Evolutionary conservation across 2,113 vertebrate species (phyloP).

Genomic region (Entomyzon cyanotis): DNA sequence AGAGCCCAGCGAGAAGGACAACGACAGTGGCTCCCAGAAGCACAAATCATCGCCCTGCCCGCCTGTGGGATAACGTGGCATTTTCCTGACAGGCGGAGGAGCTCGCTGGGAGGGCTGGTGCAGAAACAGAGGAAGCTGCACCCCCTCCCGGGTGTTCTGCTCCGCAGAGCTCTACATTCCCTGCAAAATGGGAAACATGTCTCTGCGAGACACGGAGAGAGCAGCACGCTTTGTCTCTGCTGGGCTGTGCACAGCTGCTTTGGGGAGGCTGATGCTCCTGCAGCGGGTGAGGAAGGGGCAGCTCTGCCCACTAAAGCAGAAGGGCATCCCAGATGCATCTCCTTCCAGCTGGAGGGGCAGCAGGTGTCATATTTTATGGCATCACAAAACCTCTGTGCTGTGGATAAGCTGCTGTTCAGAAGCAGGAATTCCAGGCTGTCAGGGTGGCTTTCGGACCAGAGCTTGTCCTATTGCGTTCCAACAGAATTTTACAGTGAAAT

Average conservation of each 20-base stretch:
- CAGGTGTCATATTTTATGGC: background rate
- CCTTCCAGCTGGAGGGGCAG: background rate
- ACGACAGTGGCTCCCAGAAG: background rate
- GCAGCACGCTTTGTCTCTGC: background rate
- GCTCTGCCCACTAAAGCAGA: background rate
- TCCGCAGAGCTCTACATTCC: background rate
- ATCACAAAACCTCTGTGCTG: background rate
- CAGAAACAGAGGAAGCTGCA: background rate
- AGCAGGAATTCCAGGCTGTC: background rate
- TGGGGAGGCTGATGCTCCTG: background rate
- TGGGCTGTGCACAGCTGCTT: background rate
- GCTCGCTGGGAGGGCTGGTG: slow-evolving; percentile 33
- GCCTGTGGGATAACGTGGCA: background rate
- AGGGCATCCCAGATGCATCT: background rate
- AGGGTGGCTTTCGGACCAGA: background rate
- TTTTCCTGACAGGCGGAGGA: background rate
- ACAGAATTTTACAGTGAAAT: background rate
- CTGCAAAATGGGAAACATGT: background rate
- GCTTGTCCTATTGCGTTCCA: background rate
- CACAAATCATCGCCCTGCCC: background rate
- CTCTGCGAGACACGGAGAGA: background rate
- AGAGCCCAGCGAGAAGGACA: background rate
- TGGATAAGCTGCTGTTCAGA: background rate
- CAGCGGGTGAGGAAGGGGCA: background rate
- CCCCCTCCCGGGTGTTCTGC: slow-evolving; percentile 2